phyloP scores from a whole-genome alignment of 2,888 invertebrate species.

The Nomada hirtipes region DNA sequence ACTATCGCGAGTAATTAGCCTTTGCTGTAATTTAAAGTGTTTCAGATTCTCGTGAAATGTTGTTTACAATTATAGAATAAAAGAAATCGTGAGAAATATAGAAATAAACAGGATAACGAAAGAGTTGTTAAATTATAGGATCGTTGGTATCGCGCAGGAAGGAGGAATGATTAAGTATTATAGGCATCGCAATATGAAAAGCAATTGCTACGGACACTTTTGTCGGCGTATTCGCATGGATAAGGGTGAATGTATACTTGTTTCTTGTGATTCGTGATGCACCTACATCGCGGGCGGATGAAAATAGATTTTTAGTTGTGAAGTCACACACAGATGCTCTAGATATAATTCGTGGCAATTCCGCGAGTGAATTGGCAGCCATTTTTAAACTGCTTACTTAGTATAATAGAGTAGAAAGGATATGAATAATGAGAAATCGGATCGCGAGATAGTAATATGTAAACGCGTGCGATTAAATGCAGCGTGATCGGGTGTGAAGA shows the following conservation, averaged over 20 bases:
- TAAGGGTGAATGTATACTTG: slow-evolving; percentile 30
- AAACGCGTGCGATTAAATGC: slow-evolving; percentile 66
- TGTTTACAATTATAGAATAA: background rate
- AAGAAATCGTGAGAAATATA: background rate
- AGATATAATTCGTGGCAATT: slow-evolving; percentile 70
- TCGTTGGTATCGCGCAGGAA: background rate
- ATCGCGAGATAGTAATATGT: slow-evolving; percentile 68
- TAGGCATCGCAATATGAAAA: background rate
- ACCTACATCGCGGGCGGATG: slow-evolving; percentile 50
- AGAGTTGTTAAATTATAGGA: background rate
- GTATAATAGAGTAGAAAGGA: slow-evolving; percentile 70
- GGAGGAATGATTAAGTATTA: background rate
- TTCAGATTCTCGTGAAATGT: background rate
- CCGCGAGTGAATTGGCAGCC: slow-evolving; percentile 75
- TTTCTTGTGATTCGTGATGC: slow-evolving; percentile 46
- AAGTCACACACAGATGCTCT: slow-evolving; percentile 54
- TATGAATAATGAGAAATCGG: slow-evolving; percentile 68
- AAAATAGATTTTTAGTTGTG: slow-evolving; percentile 53
- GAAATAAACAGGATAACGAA: background rate
- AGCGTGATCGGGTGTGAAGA: slow-evolving; percentile 62
- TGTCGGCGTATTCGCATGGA: slow-evolving; percentile 2
- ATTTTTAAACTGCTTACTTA: slow-evolving; percentile 81
- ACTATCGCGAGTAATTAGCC: background rate
- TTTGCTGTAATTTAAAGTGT: background rate
- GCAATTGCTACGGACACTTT: background rate